Evolutionary conservation across 2,113 vertebrate species (phyloP), one percentile per base, ranked within the genome.

Genomic region (Callorhinus ursinus): DNA sequence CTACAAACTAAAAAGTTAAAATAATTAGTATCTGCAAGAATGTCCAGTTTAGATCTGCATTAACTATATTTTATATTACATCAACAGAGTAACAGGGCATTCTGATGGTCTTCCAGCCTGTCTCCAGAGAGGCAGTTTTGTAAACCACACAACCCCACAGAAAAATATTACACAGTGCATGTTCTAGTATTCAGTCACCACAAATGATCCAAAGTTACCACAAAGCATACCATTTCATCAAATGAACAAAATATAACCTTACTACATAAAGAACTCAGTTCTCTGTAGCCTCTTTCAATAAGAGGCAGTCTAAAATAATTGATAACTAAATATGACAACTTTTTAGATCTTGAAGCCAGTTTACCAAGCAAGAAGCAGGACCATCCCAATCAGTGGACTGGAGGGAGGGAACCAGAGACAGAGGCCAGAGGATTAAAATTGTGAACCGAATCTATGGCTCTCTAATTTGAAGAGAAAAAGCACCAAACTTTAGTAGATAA

Each of bases 281-380:
- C 77, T 89, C n/a, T 80, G 55, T 8, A 81, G n/a, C 26, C 49
- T 94, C 67, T 95, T n/a, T n/a, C 39, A 96, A 69, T 87, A 93
- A 95, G 49, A 95, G 57, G 36, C 63, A 93, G 92, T 77, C 82
- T 65, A 94, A 95, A 95, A 91, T 46, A 93, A 94, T 13, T 65
- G 49, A 92, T 65, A 90, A 89, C 24, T 63, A 92, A 84, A 94
- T 11, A 76, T 33, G 21, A 72, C 53, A 65, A 19, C 28, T 80
- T 92, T 93, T 84, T 76, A 94, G 59, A 87, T 10, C 24, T 15
- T 81, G 6, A 89, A 83, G 55, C 31, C 82, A 95, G 85, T 89
- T 95, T 96, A 72, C 36, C 24, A 93, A 95, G 65, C 76, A 90
- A 88, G 85, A 95, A 63, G 15, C 51, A 69, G 51, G 49, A 92